Percentiles rank a stretch among this genome's conserved stretches.
These are phyloP conservation scores for Sialia sialis DNA, from an alignment of 2,113 vertebrate genomes.

Conservation along the genomic window DNA sequence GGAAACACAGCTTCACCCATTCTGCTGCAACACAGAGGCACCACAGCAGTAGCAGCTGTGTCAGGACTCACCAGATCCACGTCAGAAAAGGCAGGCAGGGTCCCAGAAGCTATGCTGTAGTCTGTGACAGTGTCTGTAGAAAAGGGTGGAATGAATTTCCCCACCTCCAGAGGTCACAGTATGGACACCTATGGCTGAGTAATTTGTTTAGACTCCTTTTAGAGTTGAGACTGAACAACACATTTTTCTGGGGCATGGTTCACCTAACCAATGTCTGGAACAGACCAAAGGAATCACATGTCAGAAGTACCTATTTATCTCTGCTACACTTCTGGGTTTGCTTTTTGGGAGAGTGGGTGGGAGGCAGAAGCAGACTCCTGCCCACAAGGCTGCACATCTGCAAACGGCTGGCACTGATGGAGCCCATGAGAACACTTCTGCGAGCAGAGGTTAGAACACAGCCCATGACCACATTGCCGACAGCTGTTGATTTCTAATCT, in stretches of 20 bases:
- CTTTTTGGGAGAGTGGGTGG: background rate
- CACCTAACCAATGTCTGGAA: background rate
- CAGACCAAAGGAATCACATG: background rate
- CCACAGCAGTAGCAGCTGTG: background rate
- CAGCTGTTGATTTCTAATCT: background rate
- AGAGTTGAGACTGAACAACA: background rate
- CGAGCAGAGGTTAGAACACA: background rate
- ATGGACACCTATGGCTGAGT: background rate
- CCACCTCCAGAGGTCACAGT: background rate
- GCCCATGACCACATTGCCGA: accelerated
- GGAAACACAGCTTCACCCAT: background rate
- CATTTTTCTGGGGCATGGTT: background rate
- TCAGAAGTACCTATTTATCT: background rate
- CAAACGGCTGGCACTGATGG: accelerated
- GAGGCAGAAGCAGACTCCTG: background rate
- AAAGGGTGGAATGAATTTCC: background rate
- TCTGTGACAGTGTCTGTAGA: background rate
- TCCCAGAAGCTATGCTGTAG: background rate
- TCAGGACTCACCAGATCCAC: background rate
- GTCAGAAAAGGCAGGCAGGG: background rate
- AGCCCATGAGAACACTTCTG: background rate
- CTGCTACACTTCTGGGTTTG: background rate
- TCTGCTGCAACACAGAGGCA: accelerated
- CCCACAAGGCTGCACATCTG: background rate
- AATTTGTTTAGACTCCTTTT: background rate